These are phyloP conservation scores for Thaleichthys pacificus DNA, from an alignment of 2,797 vertebrate genomes.

Conservation along the genomic window DNA sequence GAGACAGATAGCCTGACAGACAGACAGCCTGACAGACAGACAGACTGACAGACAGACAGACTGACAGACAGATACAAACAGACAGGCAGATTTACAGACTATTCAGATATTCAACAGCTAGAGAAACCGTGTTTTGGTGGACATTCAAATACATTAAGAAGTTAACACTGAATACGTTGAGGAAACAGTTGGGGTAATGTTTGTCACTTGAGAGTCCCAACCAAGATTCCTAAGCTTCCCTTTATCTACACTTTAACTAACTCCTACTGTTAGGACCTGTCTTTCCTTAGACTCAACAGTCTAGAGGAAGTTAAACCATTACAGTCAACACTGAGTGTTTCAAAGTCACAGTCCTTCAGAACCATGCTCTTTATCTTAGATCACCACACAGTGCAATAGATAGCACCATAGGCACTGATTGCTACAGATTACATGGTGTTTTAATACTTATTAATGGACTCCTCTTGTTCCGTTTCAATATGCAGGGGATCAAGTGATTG, in stretches of 20 bases:
- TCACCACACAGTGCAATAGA: background rate
- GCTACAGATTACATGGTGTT: background rate
- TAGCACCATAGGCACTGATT: constrained; percentile 1
- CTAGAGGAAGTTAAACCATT: background rate
- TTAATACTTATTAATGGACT: constrained; percentile 7
- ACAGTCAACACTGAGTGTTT: background rate
- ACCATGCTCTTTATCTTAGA: background rate
- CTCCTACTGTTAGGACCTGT: background rate
- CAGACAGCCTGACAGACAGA: no score
- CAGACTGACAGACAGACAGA: no score
- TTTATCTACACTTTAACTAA: background rate
- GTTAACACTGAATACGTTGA: no score
- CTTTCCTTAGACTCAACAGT: background rate
- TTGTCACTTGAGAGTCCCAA: background rate
- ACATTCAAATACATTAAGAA: no score
- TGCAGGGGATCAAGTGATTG: constrained; percentile 2
- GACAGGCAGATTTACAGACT: no score
- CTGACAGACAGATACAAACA: no score
- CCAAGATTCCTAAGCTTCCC: no score
- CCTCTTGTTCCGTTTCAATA: background rate
- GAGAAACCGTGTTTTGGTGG: no score
- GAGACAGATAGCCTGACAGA: no score
- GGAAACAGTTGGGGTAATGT: no score
- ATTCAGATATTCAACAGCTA: no score
- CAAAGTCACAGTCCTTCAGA: background rate